Evolutionary conservation across 2,888 invertebrate species (phyloP), one percentile per base, ranked within the genome.

Genomic region (Tortricodes alternella): DNA sequence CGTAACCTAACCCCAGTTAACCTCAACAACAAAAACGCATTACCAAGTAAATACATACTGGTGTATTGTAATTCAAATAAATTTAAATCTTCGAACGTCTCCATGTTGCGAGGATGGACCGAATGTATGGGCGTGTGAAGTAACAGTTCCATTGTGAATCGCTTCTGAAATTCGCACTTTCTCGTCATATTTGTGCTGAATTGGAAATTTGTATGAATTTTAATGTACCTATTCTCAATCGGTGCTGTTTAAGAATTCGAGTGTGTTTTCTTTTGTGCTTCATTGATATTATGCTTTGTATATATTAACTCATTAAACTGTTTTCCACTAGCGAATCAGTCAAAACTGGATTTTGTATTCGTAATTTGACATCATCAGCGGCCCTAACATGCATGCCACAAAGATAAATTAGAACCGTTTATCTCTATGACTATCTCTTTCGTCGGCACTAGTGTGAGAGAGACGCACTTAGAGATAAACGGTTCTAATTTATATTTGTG

Each of bases 31-130:
- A 80, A 81, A 78, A 80, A 76, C 66, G 70, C 71, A 83, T 85
- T 85, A 83, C 80, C 85, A 81, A 83, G 82, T 85, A 85, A 85
- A 87, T 81, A 81, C 80, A 67, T 71, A 71, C 72, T 64, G 37
- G 67, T 71, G 72, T 80, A 82, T 88, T 88, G 88, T 87, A 72
- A 88, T 87, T 87, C 82, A 85, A 87, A 88, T 87, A 83, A 80
- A 88, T 87, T 88, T 80, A 87, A 87, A 88, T 71, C 70, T 66
- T 68, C 66, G 65, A 58, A 60, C 43, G 46, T 37, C 39, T 58
- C 29, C 62, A 48, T 79, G 83, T 74, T 74, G 82, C 81, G 83
- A 84, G 73, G 71, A 66, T 69, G 67, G 63, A 65, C 73, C 62
- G 73, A 66, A 73, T 71, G 62, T 66, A 61, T 57, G 60, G 58